A percentile compares a stretch with the other conserved stretches of the same genome.
Conservation (phyloP, 2,797 vertebrate genomes). For the Gallinago nigripennis region DNA sequence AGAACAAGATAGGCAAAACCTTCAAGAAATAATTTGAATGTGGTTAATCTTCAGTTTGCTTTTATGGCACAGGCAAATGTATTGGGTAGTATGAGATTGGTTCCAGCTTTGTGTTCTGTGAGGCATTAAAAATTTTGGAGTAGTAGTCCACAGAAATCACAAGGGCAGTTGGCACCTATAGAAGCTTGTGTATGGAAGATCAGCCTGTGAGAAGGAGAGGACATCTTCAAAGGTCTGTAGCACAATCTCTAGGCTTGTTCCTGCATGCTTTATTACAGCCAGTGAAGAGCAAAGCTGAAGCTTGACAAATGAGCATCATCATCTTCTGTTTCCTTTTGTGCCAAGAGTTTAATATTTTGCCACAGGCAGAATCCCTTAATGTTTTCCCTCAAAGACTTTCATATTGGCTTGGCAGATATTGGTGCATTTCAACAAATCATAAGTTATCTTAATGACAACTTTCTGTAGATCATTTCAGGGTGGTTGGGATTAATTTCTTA, state of each 20-base stretch:
- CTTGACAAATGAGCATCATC: conserved; percentile 8
- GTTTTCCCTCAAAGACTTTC: conserved; percentile 24
- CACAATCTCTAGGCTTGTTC: not conserved
- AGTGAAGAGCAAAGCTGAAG: not conserved
- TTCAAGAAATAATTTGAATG: not conserved
- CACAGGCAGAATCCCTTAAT: conserved; percentile 20
- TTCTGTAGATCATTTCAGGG: conserved; percentile 29
- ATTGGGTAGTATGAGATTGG: not conserved
- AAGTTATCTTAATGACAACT: conserved; percentile 17
- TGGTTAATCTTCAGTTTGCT: not conserved
- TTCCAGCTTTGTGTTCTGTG: not conserved
- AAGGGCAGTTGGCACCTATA: not conserved
- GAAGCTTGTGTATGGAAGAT: not conserved
- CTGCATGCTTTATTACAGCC: not conserved
- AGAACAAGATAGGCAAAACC: not conserved
- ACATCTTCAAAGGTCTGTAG: not conserved
- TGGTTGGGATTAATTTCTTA: conserved; percentile 24
- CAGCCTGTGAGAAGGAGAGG: not conserved
- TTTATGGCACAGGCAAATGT: not conserved
- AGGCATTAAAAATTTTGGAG: not conserved
- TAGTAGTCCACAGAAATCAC: not conserved
- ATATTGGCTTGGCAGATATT: conserved; percentile 22
- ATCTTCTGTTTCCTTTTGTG: not conserved
- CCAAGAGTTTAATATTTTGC: conserved; percentile 9
- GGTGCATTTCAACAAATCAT: conserved; percentile 38